Evolutionary conservation across 2,113 vertebrate species (phyloP), one percentile per base, ranked within the genome.

Genomic region (Gadus macrocephalus): DNA sequence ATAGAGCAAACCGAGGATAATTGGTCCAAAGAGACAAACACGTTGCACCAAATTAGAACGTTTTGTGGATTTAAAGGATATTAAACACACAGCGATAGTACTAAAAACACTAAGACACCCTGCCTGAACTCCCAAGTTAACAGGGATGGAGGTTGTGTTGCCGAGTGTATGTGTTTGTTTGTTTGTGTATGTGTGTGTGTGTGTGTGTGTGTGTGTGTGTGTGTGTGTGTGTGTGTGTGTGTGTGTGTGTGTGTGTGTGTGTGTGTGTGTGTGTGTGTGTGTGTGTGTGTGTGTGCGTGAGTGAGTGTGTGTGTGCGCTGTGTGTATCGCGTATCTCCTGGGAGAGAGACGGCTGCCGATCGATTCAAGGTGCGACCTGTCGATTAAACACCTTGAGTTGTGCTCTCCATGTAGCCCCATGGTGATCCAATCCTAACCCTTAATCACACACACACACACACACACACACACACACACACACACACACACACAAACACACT

Each of bases 291-390:
- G 63, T 68, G 25, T 38, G 25, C 42, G 11, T 69, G 77, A 81
- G 78, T 75, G 73, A 72, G 75, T 80, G 77, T 86, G 78, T 86
- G 71, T 79, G 75, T 76, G 71, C 75, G 78, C 74, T 71, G 74
- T 77, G 80, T 85, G 85, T 88, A 83, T 79, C 83, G 87, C 83
- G 83, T 80, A 82, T 86, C 71, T 79, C 62, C 75, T 75, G 79
- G 78, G 79, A 83, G 82, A 35, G 76, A 82, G 83, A 83, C 74
- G 78, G 77, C 72, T 76, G 71, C 75, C 77, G 64, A 89, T 90
- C 89, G 81, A 90, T 90, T 86, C 82, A 84, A 89, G 86, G 85
- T 89, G 86, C 86, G 84, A 82, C 76, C 81, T 88, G 89, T 90
- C 86, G 85, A 90, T 90, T 88, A 87, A 89, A 86, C 85, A 89